Evolutionary conservation across 2,888 invertebrate species (phyloP).

Genomic region (Dicyrtomina minuta): DNA sequence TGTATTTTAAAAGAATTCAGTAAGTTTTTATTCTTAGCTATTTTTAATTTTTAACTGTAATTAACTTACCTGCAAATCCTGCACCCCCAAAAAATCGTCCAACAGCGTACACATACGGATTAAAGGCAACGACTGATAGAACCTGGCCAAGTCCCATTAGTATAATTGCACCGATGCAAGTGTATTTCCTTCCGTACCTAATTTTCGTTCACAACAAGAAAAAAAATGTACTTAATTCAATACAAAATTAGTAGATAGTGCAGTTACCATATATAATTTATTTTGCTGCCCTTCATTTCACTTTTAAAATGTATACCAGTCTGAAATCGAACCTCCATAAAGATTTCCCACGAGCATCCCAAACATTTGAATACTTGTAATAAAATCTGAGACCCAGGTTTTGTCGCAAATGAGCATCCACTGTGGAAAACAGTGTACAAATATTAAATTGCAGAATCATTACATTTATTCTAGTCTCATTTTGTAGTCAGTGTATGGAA

Average conservation of each 20-base stretch:
- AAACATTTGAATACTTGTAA: slow-evolving; percentile 45
- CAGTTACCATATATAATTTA: too few relatives aligned
- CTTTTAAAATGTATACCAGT: slow-evolving; percentile 47
- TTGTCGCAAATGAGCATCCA: slow-evolving; percentile 39
- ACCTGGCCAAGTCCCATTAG: slow-evolving; percentile 35
- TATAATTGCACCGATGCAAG: slow-evolving; percentile 30
- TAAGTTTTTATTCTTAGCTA: neutral
- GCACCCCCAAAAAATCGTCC: slow-evolving; percentile 42
- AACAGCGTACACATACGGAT: slow-evolving; percentile 43
- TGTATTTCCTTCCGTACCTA: slow-evolving; percentile 41
- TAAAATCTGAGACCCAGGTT: slow-evolving; percentile 46
- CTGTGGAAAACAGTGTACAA: slow-evolving; percentile 12
- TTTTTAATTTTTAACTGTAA: neutral
- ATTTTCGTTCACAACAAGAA: too few relatives aligned
- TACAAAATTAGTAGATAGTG: too few relatives aligned
- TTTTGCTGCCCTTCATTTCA: too few relatives aligned
- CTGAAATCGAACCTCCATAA: slow-evolving; percentile 37
- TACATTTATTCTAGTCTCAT: too few relatives aligned
- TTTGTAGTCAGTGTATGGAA: too few relatives aligned
- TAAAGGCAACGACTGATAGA: slow-evolving; percentile 29
- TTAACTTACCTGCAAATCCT: slow-evolving; percentile 48
- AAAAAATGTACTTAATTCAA: too few relatives aligned
- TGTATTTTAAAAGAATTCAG: neutral
- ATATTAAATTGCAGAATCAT: neutral
- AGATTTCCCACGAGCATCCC: slow-evolving; percentile 45